Conservation (phyloP, 2,797 vertebrate genomes). For the Coregonus sp. region DNA sequence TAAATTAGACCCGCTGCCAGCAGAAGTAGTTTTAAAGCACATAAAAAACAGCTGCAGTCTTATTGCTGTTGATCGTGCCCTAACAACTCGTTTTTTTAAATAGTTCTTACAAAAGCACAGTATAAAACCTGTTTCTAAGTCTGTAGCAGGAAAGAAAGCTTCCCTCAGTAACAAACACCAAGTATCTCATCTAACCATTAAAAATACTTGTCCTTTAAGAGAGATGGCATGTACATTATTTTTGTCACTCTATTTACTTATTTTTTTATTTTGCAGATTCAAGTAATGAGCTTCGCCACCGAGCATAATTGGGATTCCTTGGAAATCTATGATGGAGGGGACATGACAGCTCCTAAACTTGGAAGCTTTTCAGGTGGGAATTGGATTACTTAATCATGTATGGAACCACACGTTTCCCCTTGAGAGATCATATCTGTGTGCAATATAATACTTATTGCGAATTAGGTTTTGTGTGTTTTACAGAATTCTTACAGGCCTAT, state of each 20-base stretch:
- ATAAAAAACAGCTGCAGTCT: background rate
- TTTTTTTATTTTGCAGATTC: conserved; percentile 77
- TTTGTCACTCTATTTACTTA: background rate
- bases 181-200: no score
- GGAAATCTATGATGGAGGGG: conserved; percentile 97
- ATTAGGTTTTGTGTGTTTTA: background rate
- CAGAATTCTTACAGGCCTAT: conserved; percentile 32
- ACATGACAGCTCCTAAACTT: conserved; percentile 89
- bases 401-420: background rate
- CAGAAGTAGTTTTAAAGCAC: background rate
- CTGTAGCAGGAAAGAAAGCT: background rate
- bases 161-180: background rate
- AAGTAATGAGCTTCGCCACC: conserved; percentile 96
- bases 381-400: background rate
- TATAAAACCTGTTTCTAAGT: background rate
- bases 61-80: background rate
- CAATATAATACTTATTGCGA: background rate
- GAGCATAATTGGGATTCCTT: conserved; percentile 99
- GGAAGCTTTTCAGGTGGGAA: conserved; percentile 82
- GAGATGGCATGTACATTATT: background rate
- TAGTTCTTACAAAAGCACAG: background rate
- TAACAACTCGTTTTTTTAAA: background rate
- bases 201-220: background rate
- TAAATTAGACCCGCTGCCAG: background rate
- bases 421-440: background rate